These are phyloP conservation scores for Apamea monoglypha DNA, from an alignment of 2,888 invertebrate genomes.

Conservation along the genomic window DNA sequence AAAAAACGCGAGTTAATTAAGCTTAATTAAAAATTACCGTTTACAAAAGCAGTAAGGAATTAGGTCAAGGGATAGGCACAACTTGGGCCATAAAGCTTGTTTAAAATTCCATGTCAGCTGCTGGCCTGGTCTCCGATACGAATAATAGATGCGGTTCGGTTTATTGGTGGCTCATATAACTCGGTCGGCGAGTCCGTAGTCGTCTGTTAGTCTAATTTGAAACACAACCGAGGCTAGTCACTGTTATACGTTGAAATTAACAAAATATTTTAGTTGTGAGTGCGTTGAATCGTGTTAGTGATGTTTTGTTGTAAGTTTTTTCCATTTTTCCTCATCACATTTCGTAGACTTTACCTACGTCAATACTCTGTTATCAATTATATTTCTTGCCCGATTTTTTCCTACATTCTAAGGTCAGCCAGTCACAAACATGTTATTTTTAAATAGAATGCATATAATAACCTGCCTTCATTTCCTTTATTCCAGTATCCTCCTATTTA, in stretches of 20 bases:
- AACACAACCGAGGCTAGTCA: conserved; percentile 87
- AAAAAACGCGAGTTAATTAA: conserved; percentile 68
- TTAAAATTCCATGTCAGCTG: conserved; percentile 87
- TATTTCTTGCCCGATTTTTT: neutral
- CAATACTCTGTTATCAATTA: neutral
- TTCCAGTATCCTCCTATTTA: neutral
- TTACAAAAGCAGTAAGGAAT: conserved; percentile 74
- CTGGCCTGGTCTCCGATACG: conserved; percentile 72
- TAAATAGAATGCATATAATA: neutral
- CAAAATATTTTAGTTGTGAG: conserved; percentile 59
- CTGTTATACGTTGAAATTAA: conserved; percentile 67
- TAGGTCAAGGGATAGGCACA: conserved; percentile 83
- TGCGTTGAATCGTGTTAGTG: conserved; percentile 56
- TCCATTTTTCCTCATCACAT: neutral
- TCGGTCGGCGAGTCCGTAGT: conserved; percentile 75
- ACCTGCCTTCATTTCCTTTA: neutral
- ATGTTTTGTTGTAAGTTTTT: conserved; percentile 29
- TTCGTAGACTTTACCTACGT: neutral
- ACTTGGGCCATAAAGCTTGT: conserved; percentile 84
- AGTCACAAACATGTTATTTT: neutral
- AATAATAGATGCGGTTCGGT: conserved; percentile 89
- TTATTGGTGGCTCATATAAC: conserved; percentile 89
- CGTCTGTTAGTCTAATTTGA: conserved; percentile 87
- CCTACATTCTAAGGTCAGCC: neutral
- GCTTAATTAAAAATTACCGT: conserved; percentile 77